Conservation (phyloP, 2,113 vertebrate species). For the Apteryx owenii region DNA sequence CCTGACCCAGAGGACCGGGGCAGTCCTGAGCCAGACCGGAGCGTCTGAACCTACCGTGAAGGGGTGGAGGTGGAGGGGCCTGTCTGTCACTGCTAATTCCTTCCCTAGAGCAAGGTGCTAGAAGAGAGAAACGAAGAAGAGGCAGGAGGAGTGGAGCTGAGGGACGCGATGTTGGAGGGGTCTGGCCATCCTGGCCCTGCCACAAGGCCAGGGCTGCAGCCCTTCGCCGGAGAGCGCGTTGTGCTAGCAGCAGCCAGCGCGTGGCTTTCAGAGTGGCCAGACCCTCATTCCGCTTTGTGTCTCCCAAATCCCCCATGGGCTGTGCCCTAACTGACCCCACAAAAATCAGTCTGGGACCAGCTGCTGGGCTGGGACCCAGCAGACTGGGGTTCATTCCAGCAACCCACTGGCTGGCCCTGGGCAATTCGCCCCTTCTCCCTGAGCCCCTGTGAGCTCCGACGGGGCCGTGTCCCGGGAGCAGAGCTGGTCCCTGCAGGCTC, state of each 20-base stretch:
- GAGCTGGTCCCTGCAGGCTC: neutral
- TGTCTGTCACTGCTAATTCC: neutral
- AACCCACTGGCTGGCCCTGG: neutral
- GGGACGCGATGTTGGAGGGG: neutral
- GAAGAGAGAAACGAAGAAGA: neutral
- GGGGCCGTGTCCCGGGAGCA: neutral
- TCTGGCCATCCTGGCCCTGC: neutral
- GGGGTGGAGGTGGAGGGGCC: neutral
- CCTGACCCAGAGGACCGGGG: fast-evolving
- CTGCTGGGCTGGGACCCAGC: too few relatives aligned
- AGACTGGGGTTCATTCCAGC: neutral
- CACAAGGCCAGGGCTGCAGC: neutral
- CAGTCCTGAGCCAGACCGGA: fast-evolving
- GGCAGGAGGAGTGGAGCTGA: neutral
- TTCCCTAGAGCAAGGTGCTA: slow-evolving; percentile 47
- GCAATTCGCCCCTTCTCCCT: neutral
- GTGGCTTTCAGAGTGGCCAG: neutral
- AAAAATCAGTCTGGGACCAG: too few relatives aligned
- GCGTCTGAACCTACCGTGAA: neutral
- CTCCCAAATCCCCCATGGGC: too few relatives aligned
- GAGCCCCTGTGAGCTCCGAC: neutral
- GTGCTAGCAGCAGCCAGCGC: neutral
- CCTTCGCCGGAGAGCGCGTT: neutral
- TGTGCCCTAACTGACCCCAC: neutral
- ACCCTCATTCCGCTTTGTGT: too few relatives aligned